phyloP scores from a whole-genome alignment of 2,797 vertebrate genomes.

The Enteromius radiatus region DNA sequence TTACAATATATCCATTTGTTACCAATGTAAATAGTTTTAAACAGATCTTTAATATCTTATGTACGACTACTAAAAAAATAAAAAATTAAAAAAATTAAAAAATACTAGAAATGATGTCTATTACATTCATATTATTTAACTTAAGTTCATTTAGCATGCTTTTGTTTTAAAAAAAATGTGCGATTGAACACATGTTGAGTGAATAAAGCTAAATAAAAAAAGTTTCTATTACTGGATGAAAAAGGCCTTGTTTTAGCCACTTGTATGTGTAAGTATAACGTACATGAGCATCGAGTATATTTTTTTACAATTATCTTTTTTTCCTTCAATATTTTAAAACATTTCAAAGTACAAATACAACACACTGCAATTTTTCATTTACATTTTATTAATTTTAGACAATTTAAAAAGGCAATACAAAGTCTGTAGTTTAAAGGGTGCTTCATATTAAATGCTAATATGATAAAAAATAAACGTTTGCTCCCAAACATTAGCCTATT shows the following conservation, averaged over 20 bases:
- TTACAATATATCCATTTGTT: not conserved
- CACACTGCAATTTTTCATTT: conserved; percentile 6
- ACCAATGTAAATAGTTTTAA: conserved; percentile 37
- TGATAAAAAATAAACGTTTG: conserved; percentile 54
- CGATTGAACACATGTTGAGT: not conserved
- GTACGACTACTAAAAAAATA: not conserved
- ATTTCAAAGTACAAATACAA: not conserved
- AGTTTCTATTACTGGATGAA: not conserved
- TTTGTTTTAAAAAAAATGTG: not conserved
- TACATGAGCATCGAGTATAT: not conserved
- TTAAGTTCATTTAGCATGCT: not conserved
- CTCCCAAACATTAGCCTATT: conserved; percentile 37
- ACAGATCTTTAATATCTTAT: not conserved
- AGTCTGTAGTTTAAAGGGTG: conserved; percentile 47
- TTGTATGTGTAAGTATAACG: no score
- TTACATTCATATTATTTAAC: not conserved
- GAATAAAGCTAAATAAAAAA: not conserved
- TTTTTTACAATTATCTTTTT: not conserved
- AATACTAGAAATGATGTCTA: not conserved
- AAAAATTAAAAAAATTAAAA: not conserved
- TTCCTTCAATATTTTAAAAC: not conserved
- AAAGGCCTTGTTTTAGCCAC: not conserved
- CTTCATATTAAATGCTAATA: conserved; percentile 51
- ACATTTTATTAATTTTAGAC: conserved; percentile 62
- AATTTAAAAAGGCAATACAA: conserved; percentile 63